Percentiles rank a stretch among this genome's conserved stretches.
Conservation (phyloP, 1,140 invertebrate genomes). For the Lerema accius region DNA sequence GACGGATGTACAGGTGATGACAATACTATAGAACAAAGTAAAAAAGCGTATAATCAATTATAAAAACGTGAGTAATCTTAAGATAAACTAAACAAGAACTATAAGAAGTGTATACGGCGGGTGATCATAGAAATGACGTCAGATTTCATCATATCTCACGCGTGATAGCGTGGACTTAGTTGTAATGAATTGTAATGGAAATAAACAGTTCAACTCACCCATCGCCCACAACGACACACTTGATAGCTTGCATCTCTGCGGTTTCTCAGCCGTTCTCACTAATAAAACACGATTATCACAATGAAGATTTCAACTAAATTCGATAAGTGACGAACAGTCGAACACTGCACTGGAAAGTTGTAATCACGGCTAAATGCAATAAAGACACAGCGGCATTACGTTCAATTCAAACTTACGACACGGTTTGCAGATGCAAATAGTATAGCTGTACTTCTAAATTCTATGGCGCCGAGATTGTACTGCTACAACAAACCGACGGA, state of each 20-base stretch:
- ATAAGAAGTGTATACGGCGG: slow-evolving; percentile 5
- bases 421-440: slow-evolving; percentile 61
- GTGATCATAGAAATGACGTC: slow-evolving; percentile 63
- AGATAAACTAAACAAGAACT: slow-evolving; percentile 4
- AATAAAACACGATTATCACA: slow-evolving; percentile 66
- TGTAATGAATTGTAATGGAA: slow-evolving; percentile 39
- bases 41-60: neutral
- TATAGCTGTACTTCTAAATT: slow-evolving; percentile 67
- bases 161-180: slow-evolving; percentile 23
- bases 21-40: neutral
- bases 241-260: slow-evolving; percentile 93
- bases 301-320: slow-evolving; percentile 57
- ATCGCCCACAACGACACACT: slow-evolving; percentile 97
- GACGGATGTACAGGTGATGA: neutral
- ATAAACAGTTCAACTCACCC: slow-evolving; percentile 86
- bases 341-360: slow-evolving; percentile 59
- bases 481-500: slow-evolving; percentile 47
- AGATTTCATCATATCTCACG: slow-evolving; percentile 44
- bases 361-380: slow-evolving; percentile 59
- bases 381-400: slow-evolving; percentile 63
- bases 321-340: slow-evolving; percentile 35
- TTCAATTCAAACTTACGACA: slow-evolving; percentile 59
- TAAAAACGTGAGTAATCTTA: slow-evolving; percentile 43
- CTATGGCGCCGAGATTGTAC: slow-evolving; percentile 57
- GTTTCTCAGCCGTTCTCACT: slow-evolving; percentile 57